Base-by-base conservation (phyloP, 2,888 invertebrate genomes). In the Papilio protenor region DNA sequence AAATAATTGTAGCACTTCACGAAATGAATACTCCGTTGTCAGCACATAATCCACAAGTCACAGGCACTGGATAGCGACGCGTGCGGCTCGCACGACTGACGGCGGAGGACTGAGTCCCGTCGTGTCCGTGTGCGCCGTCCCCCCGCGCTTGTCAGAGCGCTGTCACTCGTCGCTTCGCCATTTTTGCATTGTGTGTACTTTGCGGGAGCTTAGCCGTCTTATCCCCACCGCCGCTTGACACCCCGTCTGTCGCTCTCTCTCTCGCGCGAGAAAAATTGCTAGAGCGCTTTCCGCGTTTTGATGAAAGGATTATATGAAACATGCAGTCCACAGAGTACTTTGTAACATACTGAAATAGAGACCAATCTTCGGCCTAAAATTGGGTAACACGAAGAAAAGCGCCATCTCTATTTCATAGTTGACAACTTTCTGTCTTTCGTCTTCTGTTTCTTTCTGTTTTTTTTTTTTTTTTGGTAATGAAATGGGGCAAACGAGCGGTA, bases 141-240 rank as follows among this genome's bases (percentile, higher is more conserved):
- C 83, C 84, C 82, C 83, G 89, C 93, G 91, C 91, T 90, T 86
- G 91, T 85, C 89, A 90, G 91, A 89, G 91, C 92, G 91, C 92
- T 94, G 94, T 94, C 94, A 93, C 92, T 93, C 93, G 92, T 91
- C 91, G 91, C 90, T 90, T 90, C 94, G 94, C 94, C 94, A 95
- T 95, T 94, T 94, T 95, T 95, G 94, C 94, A 95, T 95, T 94
- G 92, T 94, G 94, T 94, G 92, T 94, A 94, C 94, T 94, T 94
- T 94, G 94, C 94, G 94, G 94, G 94, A 94, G 94, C 94, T 94
- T 94, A 93, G 92, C 89, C 93, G 94, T 94, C 95, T 94, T 94
- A 94, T 94, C 95, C 94, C 95, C 95, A 93, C 94, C 93, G 92
- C 94, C 87, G 90, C 91, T 93, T 93, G 94, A 95, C 95, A 94